Evolutionary conservation across 2,113 vertebrate species (phyloP), one percentile per base, ranked within the genome.

Genomic region (Micronisus gabar): DNA sequence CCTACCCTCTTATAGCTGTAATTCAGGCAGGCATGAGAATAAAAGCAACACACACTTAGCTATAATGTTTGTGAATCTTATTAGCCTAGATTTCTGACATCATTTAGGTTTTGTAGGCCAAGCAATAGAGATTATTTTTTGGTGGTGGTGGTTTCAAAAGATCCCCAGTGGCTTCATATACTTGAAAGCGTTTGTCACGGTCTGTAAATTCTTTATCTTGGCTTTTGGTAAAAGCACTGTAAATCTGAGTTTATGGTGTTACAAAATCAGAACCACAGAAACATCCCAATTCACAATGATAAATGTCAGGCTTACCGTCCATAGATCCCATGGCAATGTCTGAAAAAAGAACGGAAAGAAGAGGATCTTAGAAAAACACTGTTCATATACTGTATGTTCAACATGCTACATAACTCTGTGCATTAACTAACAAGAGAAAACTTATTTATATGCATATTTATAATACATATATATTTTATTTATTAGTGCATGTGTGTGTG

Each of bases 251-350:
- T 90, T 26, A 43, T 53, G n/a, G 2, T 47, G 14, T 55, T 92
- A 87, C n/a, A 80, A 86, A 87, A 91, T 82, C 52, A 90, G 34
- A 81, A 16, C 67, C 56, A 59, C 36, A 93, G 65, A 88, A 93
- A 88, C 16, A 84, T 38, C 36, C 45, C 81, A 61, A 11, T 36
- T 72, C 3, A 14, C 18, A 93, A 38, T 41, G 74, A 52, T 61
- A 80, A 58, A 67, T 59, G 40, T 74, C 67, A 48, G 27, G 90
- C 99, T 99, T 98, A 99, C 99, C 98, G 99, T 98, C 99, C 99
- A 99, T 38, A 99, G 98, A 88, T 99, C 99, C 99, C 99, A 99
- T 5, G 99, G 99, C 62, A 99, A 98, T 26, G 99, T 99, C 99
- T 99, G 96, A 91, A 97, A 98, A 76, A 95, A 96, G 76, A 62